Evolutionary conservation across 2,113 vertebrate genomes (phyloP), one percentile per base, ranked within the genome.

Genomic region (Pogonocichla stellata): DNA sequence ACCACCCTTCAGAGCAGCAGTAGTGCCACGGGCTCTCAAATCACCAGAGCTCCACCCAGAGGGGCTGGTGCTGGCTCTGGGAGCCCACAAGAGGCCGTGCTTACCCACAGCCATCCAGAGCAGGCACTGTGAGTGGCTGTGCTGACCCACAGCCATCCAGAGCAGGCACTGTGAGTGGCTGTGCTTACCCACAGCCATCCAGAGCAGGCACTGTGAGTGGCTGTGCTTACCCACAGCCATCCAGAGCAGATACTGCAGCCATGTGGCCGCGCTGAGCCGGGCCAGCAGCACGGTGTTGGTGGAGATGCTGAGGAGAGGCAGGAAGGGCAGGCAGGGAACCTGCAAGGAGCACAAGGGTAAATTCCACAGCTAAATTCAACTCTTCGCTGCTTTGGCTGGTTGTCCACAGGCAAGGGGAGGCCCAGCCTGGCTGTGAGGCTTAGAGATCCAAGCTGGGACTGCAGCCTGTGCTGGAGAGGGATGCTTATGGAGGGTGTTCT

Each of bases 101-200:
- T 98, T 97, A 99, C 99, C 98, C 4, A 97, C 70, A 69, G 94
- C 92, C 42, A 99, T 98, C 98, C 99, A 99, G 70, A 99, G 42
- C 42, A 43, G 42, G 17, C 7, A 43, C 17, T 43, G 0, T 33
- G 12, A 14, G 53, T 5, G 18, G 14, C 51, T 0, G 0, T 25
- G 34, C 98, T 98, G 97, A 99, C 99, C 98, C 4, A 97, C 72
- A 69, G 94, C 92, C 98, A 43, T 43, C 18, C 99, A 99, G 70
- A 99, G 42, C 42, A 43, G 42, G 17, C 7, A 43, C 17, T 43
- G 0, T 33, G 12, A 14, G 53, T 5, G 18, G 14, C 17, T 7
- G 7, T 43, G 42, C 42, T 43, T 19, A 43, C 42, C 42, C 42
- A 43, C 42, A 43, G 42, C 42, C 42, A 99, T 98, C 98, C 99